Evolutionary conservation across 1,140 invertebrate genomes (phyloP).

Genomic region (Ephestia elutella): DNA sequence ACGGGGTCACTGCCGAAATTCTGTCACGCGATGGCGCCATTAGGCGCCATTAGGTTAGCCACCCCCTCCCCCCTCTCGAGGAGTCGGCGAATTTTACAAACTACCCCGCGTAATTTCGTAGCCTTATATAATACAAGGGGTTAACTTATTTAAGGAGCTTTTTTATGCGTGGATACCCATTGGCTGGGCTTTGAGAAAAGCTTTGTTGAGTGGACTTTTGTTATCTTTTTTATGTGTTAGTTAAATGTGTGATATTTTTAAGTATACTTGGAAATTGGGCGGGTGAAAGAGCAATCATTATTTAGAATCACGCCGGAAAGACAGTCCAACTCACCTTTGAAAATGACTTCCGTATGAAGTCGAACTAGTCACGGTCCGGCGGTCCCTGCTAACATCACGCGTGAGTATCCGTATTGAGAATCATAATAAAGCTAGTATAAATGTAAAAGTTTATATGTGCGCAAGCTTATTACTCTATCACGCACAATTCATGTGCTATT

Average conservation of each 20-base stretch:
- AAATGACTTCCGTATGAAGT: too few relatives aligned
- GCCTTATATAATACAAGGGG: conserved; percentile 45
- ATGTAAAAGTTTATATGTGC: too few relatives aligned
- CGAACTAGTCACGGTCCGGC: too few relatives aligned
- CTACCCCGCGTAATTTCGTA: conserved; percentile 59
- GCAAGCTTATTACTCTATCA: too few relatives aligned
- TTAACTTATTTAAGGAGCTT: conserved; percentile 41
- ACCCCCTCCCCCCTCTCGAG: conserved; percentile 24
- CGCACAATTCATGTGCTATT: too few relatives aligned
- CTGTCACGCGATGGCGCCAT: conserved; percentile 69
- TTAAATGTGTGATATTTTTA: not conserved
- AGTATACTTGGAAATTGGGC: too few relatives aligned
- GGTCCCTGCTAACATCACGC: too few relatives aligned
- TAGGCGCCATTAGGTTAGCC: conserved; percentile 59
- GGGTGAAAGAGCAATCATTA: too few relatives aligned
- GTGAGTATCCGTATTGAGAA: too few relatives aligned
- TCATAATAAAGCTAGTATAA: too few relatives aligned
- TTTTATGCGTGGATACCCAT: conserved; percentile 53
- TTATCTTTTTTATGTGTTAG: not conserved
- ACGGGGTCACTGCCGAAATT: conserved; percentile 71
- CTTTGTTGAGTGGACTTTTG: conserved; percentile 22
- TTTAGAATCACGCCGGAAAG: too few relatives aligned
- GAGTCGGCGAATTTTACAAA: conserved; percentile 70
- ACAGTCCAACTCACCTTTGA: too few relatives aligned
- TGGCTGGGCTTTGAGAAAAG: conserved; percentile 44